Conservation (phyloP, 2,797 vertebrate species). For the Craterocephalus amniculus region DNA sequence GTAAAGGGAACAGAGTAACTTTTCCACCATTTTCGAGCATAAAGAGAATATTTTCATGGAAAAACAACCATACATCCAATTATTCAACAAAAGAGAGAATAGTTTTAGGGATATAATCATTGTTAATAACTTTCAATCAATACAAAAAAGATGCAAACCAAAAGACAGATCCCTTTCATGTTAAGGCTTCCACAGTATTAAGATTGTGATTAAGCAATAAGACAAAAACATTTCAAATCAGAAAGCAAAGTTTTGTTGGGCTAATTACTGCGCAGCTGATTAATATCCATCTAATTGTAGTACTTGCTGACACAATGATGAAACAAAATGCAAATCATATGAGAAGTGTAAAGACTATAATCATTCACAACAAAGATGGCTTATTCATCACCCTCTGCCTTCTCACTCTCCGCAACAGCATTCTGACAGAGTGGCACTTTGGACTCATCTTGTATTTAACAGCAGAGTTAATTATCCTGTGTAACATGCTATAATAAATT, state of each 20-base stretch:
- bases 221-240: slow-evolving; percentile 3
- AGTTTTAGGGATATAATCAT: background rate
- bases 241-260: slow-evolving; percentile 32
- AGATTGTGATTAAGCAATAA: slow-evolving; percentile 1
- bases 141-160: background rate
- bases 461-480: slow-evolving; percentile 69
- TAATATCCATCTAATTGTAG: slow-evolving; percentile 50
- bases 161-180: background rate
- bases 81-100: background rate
- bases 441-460: slow-evolving; percentile 62
- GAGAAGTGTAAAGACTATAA: slow-evolving; percentile 56
- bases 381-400: slow-evolving; percentile 54
- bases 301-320: slow-evolving; percentile 46
- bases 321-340: slow-evolving; percentile 56
- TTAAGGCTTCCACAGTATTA: background rate
- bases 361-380: slow-evolving; percentile 68
- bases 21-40: background rate
- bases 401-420: slow-evolving; percentile 46
- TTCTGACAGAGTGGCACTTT: slow-evolving; percentile 55
- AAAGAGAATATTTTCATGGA: background rate
- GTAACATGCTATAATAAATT: slow-evolving; percentile 74
- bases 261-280: slow-evolving; percentile 37
- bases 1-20: background rate
- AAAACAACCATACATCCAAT: background rate
- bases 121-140: background rate